Percentiles rank a stretch among this genome's conserved stretches.
Conservation (phyloP, 2,888 invertebrate genomes). For the Epistrophe eligans region DNA sequence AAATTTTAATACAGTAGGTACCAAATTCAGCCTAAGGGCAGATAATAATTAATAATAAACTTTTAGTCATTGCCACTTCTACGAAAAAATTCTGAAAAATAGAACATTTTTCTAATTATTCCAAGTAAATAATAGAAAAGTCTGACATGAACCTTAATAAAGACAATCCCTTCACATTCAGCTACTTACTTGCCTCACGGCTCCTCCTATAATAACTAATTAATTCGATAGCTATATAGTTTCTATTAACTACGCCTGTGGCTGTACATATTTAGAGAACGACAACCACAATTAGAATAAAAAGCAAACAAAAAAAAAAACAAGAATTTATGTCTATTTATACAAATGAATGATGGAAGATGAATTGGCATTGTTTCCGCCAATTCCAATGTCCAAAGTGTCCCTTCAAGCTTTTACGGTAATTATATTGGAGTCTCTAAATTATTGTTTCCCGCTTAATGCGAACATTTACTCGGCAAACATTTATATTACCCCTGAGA, state of each 20-base stretch:
- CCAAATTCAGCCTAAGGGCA: no score
- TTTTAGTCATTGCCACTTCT: not conserved
- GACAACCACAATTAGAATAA: not conserved
- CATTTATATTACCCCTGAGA: not conserved
- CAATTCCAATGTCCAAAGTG: conserved; percentile 16
- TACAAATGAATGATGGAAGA: conserved; percentile 45
- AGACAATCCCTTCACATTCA: conserved; percentile 14
- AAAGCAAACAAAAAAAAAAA: conserved; percentile 11
- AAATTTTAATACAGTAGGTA: no score
- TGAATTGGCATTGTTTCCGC: conserved; percentile 44
- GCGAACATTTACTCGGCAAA: conserved; percentile 15
- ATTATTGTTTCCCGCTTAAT: conserved; percentile 4
- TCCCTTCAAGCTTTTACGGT: conserved; percentile 22
- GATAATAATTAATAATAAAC: no score
- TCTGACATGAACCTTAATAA: conserved; percentile 27
- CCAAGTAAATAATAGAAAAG: not conserved
- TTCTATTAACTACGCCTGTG: not conserved
- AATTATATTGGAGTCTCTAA: conserved; percentile 56
- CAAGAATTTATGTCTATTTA: conserved; percentile 8
- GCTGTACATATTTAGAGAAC: not conserved
- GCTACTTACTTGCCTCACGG: not conserved
- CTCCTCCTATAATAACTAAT: conserved; percentile 22
- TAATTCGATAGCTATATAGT: conserved; percentile 4
- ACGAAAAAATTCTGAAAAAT: not conserved
- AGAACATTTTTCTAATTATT: conserved; percentile 13